Percentiles rank a stretch among this genome's conserved stretches.
phyloP scores from a whole-genome alignment of 2,113 vertebrate genomes.

The Oxyruncus cristatus region DNA sequence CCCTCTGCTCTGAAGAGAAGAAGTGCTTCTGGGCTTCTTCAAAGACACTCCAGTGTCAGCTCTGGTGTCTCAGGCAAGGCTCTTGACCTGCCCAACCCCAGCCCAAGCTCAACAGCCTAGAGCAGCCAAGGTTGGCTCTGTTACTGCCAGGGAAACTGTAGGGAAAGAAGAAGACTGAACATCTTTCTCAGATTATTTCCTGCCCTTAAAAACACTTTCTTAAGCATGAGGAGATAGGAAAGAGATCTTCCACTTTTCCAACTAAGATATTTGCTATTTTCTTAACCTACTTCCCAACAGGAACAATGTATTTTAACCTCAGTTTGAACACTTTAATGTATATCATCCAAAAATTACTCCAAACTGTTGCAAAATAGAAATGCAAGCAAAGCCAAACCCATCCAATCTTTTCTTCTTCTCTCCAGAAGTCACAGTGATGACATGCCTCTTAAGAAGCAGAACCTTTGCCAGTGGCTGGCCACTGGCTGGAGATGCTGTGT shows the following conservation, averaged over 20 bases:
- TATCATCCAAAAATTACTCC: background rate
- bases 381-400: background rate
- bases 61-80: background rate
- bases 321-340: background rate
- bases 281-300: background rate
- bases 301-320: background rate
- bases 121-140: background rate
- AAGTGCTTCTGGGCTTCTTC: background rate
- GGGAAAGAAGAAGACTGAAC: background rate
- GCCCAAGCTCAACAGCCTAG: background rate
- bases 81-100: background rate
- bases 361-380: background rate
- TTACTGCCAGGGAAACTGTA: fast-evolving
- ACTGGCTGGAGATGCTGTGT: background rate
- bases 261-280: background rate
- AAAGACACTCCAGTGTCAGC: background rate
- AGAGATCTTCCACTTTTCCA: background rate
- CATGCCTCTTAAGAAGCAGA: background rate
- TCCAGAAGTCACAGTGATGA: background rate
- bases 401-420: background rate
- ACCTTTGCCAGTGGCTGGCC: background rate
- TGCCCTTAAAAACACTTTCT: background rate
- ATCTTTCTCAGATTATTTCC: background rate
- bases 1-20: background rate
- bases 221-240: background rate